A percentile compares a stretch with the other conserved stretches of the same genome.
These are phyloP conservation scores for Eurois occulta DNA, from an alignment of 2,888 invertebrate species.

Conservation along the genomic window DNA sequence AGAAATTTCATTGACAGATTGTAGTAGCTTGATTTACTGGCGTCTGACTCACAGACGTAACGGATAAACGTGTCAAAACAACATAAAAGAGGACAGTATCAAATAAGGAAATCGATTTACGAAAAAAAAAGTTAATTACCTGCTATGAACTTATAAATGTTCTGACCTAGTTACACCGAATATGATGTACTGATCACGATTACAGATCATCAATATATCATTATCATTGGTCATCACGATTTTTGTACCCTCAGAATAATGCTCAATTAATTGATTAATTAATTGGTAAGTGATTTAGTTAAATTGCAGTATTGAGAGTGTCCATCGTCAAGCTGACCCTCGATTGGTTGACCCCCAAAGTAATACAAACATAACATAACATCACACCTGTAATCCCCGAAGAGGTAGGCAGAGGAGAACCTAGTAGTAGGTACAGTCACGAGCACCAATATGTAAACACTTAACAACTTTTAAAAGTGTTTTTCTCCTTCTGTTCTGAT, in stretches of 20 bases:
- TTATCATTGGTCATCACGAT: constrained; percentile 25
- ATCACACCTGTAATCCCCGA: too few relatives aligned
- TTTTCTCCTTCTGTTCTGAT: too few relatives aligned
- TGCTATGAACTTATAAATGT: neutral
- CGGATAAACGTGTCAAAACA: too few relatives aligned
- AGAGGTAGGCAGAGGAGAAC: too few relatives aligned
- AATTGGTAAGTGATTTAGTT: neutral
- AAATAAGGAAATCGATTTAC: constrained; percentile 34
- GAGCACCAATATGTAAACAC: too few relatives aligned
- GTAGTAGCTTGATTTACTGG: too few relatives aligned
- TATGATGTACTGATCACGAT: constrained; percentile 31
- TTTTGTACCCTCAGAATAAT: neutral
- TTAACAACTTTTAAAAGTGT: too few relatives aligned
- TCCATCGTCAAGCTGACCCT: neutral
- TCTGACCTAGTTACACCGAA: constrained; percentile 28
- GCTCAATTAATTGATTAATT: constrained; percentile 8
- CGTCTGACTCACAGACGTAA: too few relatives aligned
- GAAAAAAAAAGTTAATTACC: constrained; percentile 4
- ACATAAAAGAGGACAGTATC: neutral
- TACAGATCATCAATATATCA: constrained; percentile 3
- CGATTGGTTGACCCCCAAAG: neutral
- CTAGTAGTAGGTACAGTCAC: too few relatives aligned
- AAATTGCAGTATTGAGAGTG: neutral
- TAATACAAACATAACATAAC: too few relatives aligned
- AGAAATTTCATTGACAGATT: too few relatives aligned